Percentiles rank a stretch among this genome's conserved stretches.
Evolutionary conservation across 2,113 vertebrate species (phyloP).

Genomic region (Caranx ignobilis): DNA sequence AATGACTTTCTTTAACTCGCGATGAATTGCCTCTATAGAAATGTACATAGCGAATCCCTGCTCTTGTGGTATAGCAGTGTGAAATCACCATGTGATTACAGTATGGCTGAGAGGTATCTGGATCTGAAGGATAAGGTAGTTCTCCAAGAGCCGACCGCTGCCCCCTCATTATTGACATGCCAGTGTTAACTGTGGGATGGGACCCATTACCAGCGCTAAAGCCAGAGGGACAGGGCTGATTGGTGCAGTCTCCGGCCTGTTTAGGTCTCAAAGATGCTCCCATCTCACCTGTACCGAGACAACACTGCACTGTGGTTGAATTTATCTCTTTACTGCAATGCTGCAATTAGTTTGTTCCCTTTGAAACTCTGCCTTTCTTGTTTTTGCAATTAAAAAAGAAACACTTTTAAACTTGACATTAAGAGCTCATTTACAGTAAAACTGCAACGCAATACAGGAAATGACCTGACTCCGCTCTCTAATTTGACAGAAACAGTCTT

Average conservation of each 20-base stretch:
- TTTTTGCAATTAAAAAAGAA: background rate
- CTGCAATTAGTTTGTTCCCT: background rate
- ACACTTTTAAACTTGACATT: background rate
- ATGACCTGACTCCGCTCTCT: background rate
- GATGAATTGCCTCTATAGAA: conserved; percentile 14
- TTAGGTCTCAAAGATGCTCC: conserved; percentile 5
- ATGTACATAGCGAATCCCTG: conserved; percentile 5
- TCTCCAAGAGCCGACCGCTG: conserved; percentile 38
- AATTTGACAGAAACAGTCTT: background rate
- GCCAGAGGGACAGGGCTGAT: conserved; percentile 35
- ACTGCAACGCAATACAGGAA: background rate
- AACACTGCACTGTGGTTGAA: no score
- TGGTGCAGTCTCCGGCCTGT: conserved; percentile 32
- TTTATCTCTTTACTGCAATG: background rate
- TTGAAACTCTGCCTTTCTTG: background rate
- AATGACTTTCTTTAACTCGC: conserved; percentile 18
- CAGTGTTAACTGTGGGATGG: conserved; percentile 33
- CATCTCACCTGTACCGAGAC: background rate
- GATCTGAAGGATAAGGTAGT: conserved; percentile 11
- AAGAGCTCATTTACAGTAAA: background rate
- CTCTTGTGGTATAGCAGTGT: background rate
- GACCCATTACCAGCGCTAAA: conserved; percentile 59
- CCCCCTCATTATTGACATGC: conserved; percentile 62
- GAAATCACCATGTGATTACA: conserved; percentile 27
- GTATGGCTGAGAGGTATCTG: conserved; percentile 1